Evolutionary conservation across 2,888 invertebrate genomes (phyloP).

Genomic region (Hyalella azteca): DNA sequence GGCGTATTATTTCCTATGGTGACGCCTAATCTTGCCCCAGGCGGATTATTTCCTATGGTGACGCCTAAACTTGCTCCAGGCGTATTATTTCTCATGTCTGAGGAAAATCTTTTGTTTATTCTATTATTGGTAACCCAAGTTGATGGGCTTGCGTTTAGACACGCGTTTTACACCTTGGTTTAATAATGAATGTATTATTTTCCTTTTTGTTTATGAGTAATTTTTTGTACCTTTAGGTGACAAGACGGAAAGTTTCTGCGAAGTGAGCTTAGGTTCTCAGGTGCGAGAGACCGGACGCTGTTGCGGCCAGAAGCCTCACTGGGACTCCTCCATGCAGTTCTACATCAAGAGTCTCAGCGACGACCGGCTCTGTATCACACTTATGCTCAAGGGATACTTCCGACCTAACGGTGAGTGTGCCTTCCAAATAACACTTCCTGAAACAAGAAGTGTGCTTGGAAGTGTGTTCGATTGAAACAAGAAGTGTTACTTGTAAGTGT

Average conservation of each 20-base stretch:
- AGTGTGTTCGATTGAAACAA: too few relatives aligned
- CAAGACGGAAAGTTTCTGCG: conserved; percentile 75
- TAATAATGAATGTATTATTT: neutral
- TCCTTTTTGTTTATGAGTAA: too few relatives aligned
- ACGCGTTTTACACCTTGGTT: neutral
- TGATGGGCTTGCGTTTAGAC: neutral
- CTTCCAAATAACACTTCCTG: too few relatives aligned
- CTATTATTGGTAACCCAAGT: neutral
- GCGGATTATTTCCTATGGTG: too few relatives aligned
- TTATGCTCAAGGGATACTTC: conserved; percentile 74
- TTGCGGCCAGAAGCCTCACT: conserved; percentile 71
- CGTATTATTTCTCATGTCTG: too few relatives aligned
- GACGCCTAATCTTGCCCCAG: too few relatives aligned
- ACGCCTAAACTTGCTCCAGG: too few relatives aligned
- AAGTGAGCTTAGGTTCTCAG: conserved; percentile 75
- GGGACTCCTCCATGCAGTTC: conserved; percentile 81
- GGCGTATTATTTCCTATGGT: too few relatives aligned
- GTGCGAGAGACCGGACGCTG: conserved; percentile 72
- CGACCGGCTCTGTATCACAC: conserved; percentile 74
- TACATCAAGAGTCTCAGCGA: conserved; percentile 72
- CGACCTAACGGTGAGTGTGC: conserved; percentile 75
- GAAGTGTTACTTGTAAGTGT: too few relatives aligned
- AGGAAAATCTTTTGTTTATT: neutral
- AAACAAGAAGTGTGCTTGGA: too few relatives aligned
- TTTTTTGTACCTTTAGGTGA: conserved; percentile 64